Evolutionary conservation across 2,797 vertebrate genomes (phyloP).

Genomic region (Siniperca undulata): DNA sequence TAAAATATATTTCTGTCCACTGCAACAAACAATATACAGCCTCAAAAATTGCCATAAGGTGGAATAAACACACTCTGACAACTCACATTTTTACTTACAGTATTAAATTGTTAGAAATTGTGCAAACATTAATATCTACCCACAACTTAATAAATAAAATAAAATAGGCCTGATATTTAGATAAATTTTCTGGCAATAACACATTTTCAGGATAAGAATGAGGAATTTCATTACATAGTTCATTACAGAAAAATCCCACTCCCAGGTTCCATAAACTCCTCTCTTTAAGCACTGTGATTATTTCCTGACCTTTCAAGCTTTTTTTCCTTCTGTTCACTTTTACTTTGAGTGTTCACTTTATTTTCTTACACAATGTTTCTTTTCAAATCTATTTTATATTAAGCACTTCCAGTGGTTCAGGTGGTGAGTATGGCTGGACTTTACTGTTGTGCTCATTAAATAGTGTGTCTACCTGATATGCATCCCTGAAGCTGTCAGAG

Average conservation of each 20-base stretch:
- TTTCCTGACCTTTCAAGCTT: conserved; percentile 11
- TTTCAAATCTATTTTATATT: neutral
- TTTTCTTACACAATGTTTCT: neutral
- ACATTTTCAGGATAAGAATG: neutral
- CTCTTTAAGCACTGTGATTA: conserved; percentile 8
- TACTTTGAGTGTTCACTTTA: neutral
- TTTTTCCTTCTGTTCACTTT: neutral
- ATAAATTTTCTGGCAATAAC: neutral
- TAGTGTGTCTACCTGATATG: neutral
- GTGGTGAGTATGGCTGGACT: conserved; percentile 12
- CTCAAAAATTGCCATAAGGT: neutral
- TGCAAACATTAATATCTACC: neutral
- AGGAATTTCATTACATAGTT: neutral
- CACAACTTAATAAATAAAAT: neutral
- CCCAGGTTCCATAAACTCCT: conserved; percentile 23
- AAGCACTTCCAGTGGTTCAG: neutral
- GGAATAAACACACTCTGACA: neutral
- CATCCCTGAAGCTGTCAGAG: neutral
- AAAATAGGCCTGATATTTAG: neutral
- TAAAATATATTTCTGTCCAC: neutral
- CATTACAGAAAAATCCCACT: neutral
- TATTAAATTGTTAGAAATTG: neutral
- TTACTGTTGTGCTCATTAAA: neutral
- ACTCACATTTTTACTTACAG: neutral
- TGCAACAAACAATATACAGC: neutral